Conservation (phyloP, 2,113 vertebrate species). For the Rhombomys opimus region DNA sequence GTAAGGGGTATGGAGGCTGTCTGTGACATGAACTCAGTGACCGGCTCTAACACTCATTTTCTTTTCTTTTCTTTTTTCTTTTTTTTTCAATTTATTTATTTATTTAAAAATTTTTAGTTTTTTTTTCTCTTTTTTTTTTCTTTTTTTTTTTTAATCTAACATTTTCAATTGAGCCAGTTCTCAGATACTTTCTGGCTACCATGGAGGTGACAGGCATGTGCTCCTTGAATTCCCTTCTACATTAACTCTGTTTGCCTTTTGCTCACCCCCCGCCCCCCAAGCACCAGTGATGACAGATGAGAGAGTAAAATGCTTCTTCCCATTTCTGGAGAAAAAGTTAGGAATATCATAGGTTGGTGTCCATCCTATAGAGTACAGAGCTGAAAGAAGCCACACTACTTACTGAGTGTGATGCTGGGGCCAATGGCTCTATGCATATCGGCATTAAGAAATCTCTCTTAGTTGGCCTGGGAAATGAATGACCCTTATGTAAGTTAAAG, state of each 20-base stretch:
- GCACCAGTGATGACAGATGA: neutral
- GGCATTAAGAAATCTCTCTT: neutral
- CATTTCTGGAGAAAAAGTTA: constrained; percentile 43
- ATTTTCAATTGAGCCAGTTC: neutral
- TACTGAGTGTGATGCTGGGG: neutral
- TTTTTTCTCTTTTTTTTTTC: neutral
- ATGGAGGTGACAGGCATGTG: no score
- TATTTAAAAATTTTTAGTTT: no score
- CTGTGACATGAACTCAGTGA: no score
- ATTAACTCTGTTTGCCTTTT: neutral
- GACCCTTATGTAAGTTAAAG: neutral
- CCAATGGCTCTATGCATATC: neutral
- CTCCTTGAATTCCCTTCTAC: neutral
- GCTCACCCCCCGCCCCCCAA: neutral
- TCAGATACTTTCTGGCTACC: neutral
- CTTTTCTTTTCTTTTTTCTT: no score
- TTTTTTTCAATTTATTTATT: no score
- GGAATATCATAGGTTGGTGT: neutral
- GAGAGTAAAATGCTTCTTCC: constrained; percentile 9
- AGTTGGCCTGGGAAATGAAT: neutral
- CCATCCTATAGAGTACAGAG: neutral
- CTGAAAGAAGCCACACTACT: neutral
- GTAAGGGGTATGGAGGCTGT: no score
- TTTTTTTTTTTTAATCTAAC: neutral
- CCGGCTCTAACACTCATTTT: no score